These are phyloP conservation scores for Murina feae DNA, from an alignment of 2,113 vertebrate species.

Conservation along the genomic window DNA sequence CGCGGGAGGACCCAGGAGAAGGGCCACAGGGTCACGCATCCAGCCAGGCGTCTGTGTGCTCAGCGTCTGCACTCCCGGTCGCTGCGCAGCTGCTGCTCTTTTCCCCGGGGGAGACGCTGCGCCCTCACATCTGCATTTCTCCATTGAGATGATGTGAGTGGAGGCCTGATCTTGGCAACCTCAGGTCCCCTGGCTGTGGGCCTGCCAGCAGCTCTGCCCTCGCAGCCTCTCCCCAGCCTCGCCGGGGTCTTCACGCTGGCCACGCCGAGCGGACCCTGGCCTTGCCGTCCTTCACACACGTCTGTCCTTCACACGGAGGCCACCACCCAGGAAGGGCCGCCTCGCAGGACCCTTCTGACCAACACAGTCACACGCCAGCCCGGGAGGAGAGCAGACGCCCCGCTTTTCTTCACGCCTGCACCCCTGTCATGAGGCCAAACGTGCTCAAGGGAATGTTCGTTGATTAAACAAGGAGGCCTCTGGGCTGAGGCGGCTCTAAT, in stretches of 20 bases:
- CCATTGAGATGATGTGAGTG: background rate
- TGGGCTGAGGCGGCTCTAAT: background rate
- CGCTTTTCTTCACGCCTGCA: background rate
- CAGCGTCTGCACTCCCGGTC: background rate
- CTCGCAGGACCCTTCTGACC: background rate
- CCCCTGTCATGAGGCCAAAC: background rate
- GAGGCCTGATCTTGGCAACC: background rate
- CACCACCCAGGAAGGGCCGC: background rate
- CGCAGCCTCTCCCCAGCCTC: background rate
- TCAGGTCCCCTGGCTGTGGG: background rate
- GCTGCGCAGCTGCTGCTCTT: background rate
- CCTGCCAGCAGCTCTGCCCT: background rate
- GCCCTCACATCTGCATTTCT: background rate
- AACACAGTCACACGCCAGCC: background rate
- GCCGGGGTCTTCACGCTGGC: background rate
- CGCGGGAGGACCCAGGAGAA: background rate
- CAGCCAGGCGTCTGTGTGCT: background rate
- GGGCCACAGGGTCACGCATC: background rate
- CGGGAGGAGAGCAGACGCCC: background rate
- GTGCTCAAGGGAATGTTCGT: background rate
- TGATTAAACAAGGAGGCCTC: background rate
- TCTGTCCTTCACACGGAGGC: no score
- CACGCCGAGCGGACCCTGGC: background rate
- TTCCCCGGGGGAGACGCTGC: background rate
- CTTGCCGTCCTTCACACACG: background rate